Evolutionary conservation across 2,797 vertebrate genomes (phyloP).

Genomic region (Cryptoprocta ferox): DNA sequence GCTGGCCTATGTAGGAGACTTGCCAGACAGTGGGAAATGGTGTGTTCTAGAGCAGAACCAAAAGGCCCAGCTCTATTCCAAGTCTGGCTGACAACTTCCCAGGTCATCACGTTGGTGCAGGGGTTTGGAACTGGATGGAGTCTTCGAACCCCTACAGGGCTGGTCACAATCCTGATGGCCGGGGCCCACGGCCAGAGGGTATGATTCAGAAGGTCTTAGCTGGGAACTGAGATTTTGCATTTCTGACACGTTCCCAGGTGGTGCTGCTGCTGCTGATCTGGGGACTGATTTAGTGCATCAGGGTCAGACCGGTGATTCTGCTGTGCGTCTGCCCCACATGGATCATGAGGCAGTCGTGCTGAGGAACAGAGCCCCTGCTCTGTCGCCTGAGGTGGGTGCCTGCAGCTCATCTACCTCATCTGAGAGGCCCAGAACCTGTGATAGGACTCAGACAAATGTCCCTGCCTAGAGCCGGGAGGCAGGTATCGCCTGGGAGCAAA

Average conservation of each 20-base stretch:
- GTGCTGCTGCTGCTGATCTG: not conserved
- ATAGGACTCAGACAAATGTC: not conserved
- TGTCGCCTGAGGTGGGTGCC: not conserved
- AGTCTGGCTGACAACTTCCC: not conserved
- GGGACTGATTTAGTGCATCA: not conserved
- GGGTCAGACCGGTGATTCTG: fast-evolving
- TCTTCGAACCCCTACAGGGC: not conserved
- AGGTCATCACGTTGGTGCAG: not conserved
- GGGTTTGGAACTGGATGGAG: not conserved
- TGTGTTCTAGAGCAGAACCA: not conserved
- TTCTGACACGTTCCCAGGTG: not conserved
- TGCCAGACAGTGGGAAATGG: not conserved
- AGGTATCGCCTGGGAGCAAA: not conserved
- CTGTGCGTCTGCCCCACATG: fast-evolving
- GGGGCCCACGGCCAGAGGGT: too few species aligned
- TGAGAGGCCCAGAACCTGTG: not conserved
- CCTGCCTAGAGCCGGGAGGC: not conserved
- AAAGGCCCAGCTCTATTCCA: not conserved
- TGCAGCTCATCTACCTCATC: not conserved
- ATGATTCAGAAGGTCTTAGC: not conserved
- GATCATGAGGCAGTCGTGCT: not conserved
- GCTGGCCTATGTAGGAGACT: not conserved
- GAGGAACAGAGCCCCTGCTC: not conserved
- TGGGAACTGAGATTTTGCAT: not conserved
- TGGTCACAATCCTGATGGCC: not conserved